A percentile compares a stretch with the other conserved stretches of the same genome.
phyloP scores from a whole-genome alignment of 1,140 invertebrate species.

The Maconellicoccus hirsutus region DNA sequence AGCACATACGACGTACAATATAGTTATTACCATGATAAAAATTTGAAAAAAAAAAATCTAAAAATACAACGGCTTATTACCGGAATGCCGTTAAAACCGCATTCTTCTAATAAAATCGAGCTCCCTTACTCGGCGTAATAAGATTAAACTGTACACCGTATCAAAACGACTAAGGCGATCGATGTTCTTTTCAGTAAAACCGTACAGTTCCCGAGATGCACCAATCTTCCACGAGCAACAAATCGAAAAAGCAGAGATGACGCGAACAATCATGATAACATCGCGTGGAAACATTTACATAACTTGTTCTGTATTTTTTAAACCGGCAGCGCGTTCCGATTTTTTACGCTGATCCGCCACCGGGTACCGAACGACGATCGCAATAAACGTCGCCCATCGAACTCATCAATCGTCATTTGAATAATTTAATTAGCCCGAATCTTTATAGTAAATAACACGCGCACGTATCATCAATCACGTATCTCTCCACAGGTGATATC shows the following conservation, averaged over 20 bases:
- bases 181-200: not conserved
- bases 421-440: too few species aligned
- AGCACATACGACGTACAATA: too few species aligned
- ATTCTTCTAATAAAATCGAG: slow-evolving; percentile 9
- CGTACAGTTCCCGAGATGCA: not conserved
- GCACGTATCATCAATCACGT: too few species aligned
- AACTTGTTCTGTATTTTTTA: not conserved
- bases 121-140: not conserved
- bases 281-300: slow-evolving; percentile 3
- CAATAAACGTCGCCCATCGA: too few species aligned
- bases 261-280: not conserved
- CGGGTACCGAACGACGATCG: too few species aligned
- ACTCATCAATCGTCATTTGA: too few species aligned
- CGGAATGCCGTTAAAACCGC: slow-evolving; percentile 6
- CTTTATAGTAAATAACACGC: too few species aligned
- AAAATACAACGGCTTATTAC: not conserved
- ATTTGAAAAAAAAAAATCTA: not conserved
- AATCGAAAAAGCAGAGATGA: not conserved
- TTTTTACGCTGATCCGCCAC: too few species aligned
- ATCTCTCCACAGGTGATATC: too few species aligned
- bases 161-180: slow-evolving; percentile 2
- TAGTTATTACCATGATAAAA: not conserved
- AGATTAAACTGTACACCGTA: slow-evolving; percentile 1
- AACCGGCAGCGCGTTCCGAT: too few species aligned
- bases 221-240: not conserved